Conservation (phyloP, 1,140 invertebrate genomes). For the Centruroides sculpturatus region DNA sequence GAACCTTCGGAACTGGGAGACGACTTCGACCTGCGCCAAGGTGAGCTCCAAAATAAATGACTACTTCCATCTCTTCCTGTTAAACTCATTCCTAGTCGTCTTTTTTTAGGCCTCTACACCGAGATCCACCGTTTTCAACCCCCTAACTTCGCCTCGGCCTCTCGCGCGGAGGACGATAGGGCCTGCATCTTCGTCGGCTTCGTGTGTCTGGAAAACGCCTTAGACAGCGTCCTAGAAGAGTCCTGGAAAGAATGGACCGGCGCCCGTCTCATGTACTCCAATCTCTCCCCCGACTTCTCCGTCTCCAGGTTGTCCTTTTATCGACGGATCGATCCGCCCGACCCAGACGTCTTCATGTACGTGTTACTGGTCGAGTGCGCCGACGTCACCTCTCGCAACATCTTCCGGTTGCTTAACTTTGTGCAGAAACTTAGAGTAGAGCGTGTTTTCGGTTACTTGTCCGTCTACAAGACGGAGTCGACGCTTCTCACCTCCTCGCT, state of each 20-base stretch:
- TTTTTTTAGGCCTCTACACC: constrained; percentile 24
- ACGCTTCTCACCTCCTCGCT: constrained; percentile 15
- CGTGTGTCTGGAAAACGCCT: constrained; percentile 28
- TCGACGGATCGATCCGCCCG: constrained; percentile 25
- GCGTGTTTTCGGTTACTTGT: constrained; percentile 29
- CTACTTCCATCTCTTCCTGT: not conserved
- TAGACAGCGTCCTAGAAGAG: constrained; percentile 27
- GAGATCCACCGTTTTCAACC: constrained; percentile 14
- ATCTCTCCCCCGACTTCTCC: constrained; percentile 31
- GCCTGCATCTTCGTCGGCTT: constrained; percentile 31
- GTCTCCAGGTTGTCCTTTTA: constrained; percentile 30
- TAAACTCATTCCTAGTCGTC: not conserved
- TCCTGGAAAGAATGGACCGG: constrained; percentile 38
- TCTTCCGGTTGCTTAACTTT: constrained; percentile 28
- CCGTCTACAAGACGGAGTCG: constrained; percentile 29
- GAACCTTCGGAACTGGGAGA: constrained; percentile 20
- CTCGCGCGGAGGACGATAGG: constrained; percentile 2
- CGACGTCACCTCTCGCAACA: constrained; percentile 22
- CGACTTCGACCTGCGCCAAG: constrained; percentile 23
- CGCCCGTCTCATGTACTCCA: constrained; percentile 32
- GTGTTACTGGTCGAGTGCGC: constrained; percentile 32
- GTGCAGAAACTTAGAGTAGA: constrained; percentile 30
- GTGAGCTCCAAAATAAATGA: not conserved
- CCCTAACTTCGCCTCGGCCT: not conserved
- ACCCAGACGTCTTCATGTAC: constrained; percentile 33